Conservation (phyloP, 2,797 vertebrate genomes). For the Chromis chromis region DNA sequence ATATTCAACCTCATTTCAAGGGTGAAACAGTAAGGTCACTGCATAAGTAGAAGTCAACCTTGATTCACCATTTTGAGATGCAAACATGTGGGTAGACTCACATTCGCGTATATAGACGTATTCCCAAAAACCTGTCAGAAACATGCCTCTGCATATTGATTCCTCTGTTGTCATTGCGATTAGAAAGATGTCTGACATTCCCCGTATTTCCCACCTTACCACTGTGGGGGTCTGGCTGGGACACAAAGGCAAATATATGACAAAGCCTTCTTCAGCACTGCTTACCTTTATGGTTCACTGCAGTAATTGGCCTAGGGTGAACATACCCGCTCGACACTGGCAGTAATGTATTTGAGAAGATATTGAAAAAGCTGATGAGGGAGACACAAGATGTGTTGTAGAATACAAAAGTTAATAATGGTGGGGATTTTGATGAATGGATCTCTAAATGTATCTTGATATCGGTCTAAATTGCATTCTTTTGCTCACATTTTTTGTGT, state of each 20-base stretch:
- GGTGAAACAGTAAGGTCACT: constrained; percentile 77
- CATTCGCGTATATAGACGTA: constrained; percentile 52
- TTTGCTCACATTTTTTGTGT: constrained; percentile 66
- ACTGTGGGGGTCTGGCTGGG: constrained; percentile 60
- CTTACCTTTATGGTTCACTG: constrained; percentile 82
- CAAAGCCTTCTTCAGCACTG: constrained; percentile 66
- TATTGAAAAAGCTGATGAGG: constrained; percentile 87
- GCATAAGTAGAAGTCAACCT: constrained; percentile 73
- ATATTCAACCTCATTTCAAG: constrained; percentile 68
- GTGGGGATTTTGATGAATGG: constrained; percentile 87
- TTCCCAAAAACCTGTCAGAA: constrained; percentile 72
- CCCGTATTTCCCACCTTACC: constrained; percentile 53
- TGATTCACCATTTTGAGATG: constrained; percentile 68
- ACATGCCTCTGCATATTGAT: constrained; percentile 82
- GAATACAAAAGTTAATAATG: constrained; percentile 87
- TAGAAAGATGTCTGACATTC: constrained; percentile 71
- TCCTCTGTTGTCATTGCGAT: constrained; percentile 67
- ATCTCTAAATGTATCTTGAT: constrained; percentile 84
- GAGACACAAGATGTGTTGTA: constrained; percentile 85
- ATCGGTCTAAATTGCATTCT: constrained; percentile 85
- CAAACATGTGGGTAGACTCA: constrained; percentile 68
- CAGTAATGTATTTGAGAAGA: constrained; percentile 85
- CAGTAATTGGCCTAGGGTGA: constrained; percentile 85
- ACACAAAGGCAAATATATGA: constrained; percentile 79
- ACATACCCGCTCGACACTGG: constrained; percentile 73